Evolutionary conservation across 2,797 vertebrate genomes (phyloP), one percentile per base, ranked within the genome.

Genomic region (Hozukius guyotensis): DNA sequence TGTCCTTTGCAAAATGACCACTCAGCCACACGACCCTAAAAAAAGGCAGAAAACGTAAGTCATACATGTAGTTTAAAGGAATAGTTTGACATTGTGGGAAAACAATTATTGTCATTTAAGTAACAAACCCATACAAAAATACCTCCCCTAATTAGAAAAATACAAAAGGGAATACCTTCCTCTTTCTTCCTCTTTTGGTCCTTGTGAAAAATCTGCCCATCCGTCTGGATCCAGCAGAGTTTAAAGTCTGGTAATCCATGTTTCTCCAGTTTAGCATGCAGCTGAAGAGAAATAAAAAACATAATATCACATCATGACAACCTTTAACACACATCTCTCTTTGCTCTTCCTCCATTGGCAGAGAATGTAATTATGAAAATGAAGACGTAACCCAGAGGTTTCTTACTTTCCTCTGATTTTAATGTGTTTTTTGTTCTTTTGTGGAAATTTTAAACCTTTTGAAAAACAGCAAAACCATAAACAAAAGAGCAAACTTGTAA

Each of bases 191-290:
- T 49, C 34, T 72, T 20, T 27, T 25, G 27, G 46, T 84, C 53
- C 69, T 72, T 76, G 10, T 68, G 72, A 60, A 90, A 84, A 0
- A 7, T 61, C 20, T 80, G 1, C 2, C 60, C 80, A 0, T 78
- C 67, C 1, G 4, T 68, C 63, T 80, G 18, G 8, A 3, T 42
- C 86, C 88, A 92, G 67, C 14, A 12, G 1, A 92, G 79, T 38
- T 72, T 76, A 13, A 77, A 27, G 32, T 83, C 72, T 7, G 77
- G 1, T 55, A 70, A 2, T 4, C 27, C 42, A 1, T 42, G 2
- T 14, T 59, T 34, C 49, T 68, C 25, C 68, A 91, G 34, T 8
- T 77, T 60, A 13, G 34, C 49, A 14, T 83, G 77, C 31, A 92
- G 52, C 91, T 92, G 38, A 4, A 60, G 7, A 77, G n/a, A 25